phyloP scores from a whole-genome alignment of 2,888 invertebrate species.

The Erannis defoliaria region DNA sequence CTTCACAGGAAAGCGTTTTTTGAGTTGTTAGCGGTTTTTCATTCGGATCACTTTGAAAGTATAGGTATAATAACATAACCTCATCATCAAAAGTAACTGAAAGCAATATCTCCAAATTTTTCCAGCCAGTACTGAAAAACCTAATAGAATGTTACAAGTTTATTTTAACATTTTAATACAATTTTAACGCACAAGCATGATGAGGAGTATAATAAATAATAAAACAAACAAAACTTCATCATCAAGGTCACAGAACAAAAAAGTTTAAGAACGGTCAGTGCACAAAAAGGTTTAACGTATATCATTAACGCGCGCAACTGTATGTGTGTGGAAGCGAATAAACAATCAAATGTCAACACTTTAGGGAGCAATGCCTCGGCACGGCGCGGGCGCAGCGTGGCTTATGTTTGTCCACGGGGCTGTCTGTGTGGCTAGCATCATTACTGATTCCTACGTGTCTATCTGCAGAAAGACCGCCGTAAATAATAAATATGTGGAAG shows the following conservation, averaged over 20 bases:
- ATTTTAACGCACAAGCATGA: no score
- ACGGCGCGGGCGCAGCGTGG: constrained; percentile 49
- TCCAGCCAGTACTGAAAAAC: no score
- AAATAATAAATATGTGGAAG: neutral
- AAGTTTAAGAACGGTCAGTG: constrained; percentile 32
- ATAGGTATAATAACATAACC: no score
- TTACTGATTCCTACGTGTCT: constrained; percentile 22
- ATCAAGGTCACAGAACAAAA: constrained; percentile 29
- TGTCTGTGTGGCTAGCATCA: constrained; percentile 21
- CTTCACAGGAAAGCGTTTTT: no score
- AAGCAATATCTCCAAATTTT: no score
- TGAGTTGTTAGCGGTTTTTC: no score
- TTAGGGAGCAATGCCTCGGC: constrained; percentile 79
- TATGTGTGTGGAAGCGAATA: constrained; percentile 74
- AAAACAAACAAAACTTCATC: constrained; percentile 4
- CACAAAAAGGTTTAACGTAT: constrained; percentile 59
- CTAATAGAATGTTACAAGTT: no score
- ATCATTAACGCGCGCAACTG: constrained; percentile 77
- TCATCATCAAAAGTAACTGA: no score
- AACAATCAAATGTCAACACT: constrained; percentile 83
- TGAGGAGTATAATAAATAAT: neutral
- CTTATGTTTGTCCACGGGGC: constrained; percentile 48
- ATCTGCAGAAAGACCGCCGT: neutral
- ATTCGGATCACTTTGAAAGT: no score
- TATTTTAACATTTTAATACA: no score